Base-by-base conservation (phyloP, 2,797 vertebrate species). In the Intellagama lesueurii region DNA sequence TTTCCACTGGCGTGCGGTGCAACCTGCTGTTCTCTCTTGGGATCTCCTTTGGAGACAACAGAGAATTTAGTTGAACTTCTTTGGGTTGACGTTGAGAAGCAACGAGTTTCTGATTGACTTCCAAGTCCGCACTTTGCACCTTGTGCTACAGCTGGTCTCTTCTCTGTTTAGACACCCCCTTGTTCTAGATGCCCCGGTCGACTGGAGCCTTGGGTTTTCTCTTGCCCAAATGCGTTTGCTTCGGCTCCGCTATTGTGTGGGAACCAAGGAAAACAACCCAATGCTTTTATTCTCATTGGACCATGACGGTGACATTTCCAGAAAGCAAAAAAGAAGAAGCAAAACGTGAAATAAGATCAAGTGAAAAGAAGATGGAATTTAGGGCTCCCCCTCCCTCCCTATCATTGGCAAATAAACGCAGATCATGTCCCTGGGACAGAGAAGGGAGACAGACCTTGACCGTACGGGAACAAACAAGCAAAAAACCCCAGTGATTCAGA, bases 1-100 rank as follows among this genome's bases (percentile, higher is more conserved):
- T 91, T 92, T 93, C 69, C 73, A 93, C 2, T 72, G 80, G n/a
- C 80, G 70, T 78, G n/a, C 75, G 86, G 35, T 80, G 56, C 69
- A 35, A 70, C 75, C 72, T 87, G 60, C 19, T 68, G 83, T 26
- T 26, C 75, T 49, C 24, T 72, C 66, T 6, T 1, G 87, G 87
- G 90, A 90, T 80, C 83, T 16, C 28, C 86, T 91, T 91, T 70
- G 90, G 88, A 91, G 88, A 11, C 90, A 90, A 87, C 1, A 56
- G 66, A 91, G 73, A 40, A 81, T n/a, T 79, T 1, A 60, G 60
- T 44, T 0, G 11, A 66, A 0, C 0, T 60, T 81, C 66, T 68
- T 28, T 17, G 88, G 87, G 40, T 47, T 75, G 1, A 73, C 30
- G 52, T 80, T 40, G 40, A 40, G 0, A 0, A 49, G 24, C 49